These are phyloP conservation scores for Sphecodes monilicornis DNA, from an alignment of 2,888 invertebrate genomes.

Conservation along the genomic window DNA sequence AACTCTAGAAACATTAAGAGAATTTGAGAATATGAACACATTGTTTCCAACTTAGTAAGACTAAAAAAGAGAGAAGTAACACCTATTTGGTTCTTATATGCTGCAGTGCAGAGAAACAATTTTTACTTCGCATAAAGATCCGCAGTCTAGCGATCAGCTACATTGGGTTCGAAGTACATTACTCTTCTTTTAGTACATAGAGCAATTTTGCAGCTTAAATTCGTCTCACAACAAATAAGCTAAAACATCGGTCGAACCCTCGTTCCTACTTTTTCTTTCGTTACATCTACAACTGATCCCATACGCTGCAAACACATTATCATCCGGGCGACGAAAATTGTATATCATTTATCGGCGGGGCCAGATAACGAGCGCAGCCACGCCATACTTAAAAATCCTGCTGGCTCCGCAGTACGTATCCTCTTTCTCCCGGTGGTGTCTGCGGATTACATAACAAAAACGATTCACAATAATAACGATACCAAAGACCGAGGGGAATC, in stretches of 20 bases:
- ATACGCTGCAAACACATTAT: not conserved
- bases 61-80: too few species aligned
- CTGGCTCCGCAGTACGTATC: not conserved
- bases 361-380: not conserved
- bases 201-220: not conserved
- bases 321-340: not conserved
- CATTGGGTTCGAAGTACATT: too few species aligned
- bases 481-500: not conserved
- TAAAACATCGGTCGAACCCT: not conserved
- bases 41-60: too few species aligned
- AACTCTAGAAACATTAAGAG: too few species aligned
- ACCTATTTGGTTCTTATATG: too few species aligned
- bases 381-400: not conserved
- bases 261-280: not conserved
- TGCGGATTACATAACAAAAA: not conserved
- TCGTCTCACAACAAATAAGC: not conserved
- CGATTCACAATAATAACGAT: not conserved
- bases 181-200: not conserved
- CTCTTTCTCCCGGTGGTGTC: not conserved
- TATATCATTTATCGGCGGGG: not conserved
- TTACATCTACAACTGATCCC: not conserved
- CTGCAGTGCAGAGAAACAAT: too few species aligned
- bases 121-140: too few species aligned
- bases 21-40: too few species aligned
- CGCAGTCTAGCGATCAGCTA: too few species aligned